Evolutionary conservation across 2,797 vertebrate species (phyloP).

Genomic region (Emydoidea blandingii): DNA sequence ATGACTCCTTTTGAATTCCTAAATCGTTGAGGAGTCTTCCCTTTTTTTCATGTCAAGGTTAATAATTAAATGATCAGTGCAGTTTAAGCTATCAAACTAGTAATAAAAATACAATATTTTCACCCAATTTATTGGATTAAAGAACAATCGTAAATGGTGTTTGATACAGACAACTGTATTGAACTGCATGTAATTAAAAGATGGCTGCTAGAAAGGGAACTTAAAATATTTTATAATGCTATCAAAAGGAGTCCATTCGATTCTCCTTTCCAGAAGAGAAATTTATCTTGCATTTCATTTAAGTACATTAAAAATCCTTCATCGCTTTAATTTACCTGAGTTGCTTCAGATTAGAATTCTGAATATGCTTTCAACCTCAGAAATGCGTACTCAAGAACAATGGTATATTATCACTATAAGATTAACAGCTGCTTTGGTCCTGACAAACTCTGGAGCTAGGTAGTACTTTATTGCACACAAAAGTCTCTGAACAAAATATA

Average conservation of each 20-base stretch:
- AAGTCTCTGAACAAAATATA: background rate
- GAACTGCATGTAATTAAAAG: conserved; percentile 39
- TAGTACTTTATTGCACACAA: background rate
- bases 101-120: conserved; percentile 60
- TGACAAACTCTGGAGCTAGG: background rate
- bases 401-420: rapidly evolving
- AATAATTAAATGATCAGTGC: conserved; percentile 65
- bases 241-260: background rate
- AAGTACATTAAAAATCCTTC: background rate
- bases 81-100: conserved; percentile 55
- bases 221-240: background rate
- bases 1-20: conserved; percentile 45
- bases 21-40: conserved; percentile 43
- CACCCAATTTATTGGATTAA: conserved; percentile 48
- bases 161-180: background rate
- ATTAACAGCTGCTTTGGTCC: background rate
- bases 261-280: background rate
- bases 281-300: background rate
- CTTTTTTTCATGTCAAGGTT: conserved; percentile 52
- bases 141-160: conserved; percentile 24
- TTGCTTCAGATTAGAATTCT: background rate
- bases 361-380: background rate
- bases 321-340: background rate
- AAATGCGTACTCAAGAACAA: background rate
- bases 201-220: background rate